A percentile compares a stretch with the other conserved stretches of the same genome.
Evolutionary conservation across 1,140 invertebrate species (phyloP).

Genomic region (Stegodyphus dumicola): DNA sequence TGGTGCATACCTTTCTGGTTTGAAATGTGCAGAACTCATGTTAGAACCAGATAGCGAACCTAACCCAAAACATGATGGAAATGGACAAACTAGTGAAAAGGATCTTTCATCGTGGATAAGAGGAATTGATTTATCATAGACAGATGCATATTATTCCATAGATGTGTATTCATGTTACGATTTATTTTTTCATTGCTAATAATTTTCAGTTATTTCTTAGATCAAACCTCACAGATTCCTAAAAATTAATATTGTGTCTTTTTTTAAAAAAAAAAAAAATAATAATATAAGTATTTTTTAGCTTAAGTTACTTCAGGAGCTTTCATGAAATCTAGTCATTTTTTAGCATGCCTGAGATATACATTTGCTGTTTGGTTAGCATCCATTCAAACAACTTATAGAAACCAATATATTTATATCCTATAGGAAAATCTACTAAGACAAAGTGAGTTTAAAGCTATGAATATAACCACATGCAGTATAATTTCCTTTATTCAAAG

Average conservation of each 20-base stretch:
- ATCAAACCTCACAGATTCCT: neutral
- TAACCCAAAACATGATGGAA: conserved; percentile 10
- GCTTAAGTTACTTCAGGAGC: too few relatives aligned
- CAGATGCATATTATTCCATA: neutral
- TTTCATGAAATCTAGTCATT: too few relatives aligned
- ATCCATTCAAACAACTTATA: too few relatives aligned
- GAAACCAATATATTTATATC: too few relatives aligned
- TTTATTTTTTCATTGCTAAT: neutral
- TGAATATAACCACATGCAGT: too few relatives aligned
- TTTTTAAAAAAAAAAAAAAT: too few relatives aligned
- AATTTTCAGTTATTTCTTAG: neutral
- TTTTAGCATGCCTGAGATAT: too few relatives aligned
- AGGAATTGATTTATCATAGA: conserved; percentile 59
- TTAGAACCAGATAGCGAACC: conserved; percentile 48
- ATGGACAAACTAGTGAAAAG: conserved; percentile 24
- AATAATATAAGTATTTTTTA: too few relatives aligned
- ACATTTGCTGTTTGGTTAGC: too few relatives aligned
- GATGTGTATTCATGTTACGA: neutral
- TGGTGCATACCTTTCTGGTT: conserved; percentile 73
- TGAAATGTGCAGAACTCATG: conserved; percentile 68
- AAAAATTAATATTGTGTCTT: neutral
- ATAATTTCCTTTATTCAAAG: too few relatives aligned
- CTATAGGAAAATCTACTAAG: too few relatives aligned
- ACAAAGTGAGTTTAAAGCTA: too few relatives aligned
- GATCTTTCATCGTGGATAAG: conserved; percentile 62